Conservation (phyloP, 2,888 invertebrate species). For the Beris chalybata region DNA sequence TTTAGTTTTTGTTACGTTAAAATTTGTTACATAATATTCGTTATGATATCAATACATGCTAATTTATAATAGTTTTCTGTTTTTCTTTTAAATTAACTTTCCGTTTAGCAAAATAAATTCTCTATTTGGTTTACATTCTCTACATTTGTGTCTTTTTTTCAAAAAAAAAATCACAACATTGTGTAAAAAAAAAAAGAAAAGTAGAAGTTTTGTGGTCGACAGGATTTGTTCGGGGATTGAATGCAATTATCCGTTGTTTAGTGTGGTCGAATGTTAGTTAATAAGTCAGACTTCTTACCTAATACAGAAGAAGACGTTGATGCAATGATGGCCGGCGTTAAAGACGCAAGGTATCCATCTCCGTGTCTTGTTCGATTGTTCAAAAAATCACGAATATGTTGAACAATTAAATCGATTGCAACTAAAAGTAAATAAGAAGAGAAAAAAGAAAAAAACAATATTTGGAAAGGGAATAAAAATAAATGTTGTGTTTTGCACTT, state of each 20-base stretch:
- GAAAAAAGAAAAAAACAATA: slow-evolving; percentile 13
- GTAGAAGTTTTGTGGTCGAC: not conserved
- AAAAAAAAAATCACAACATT: slow-evolving; percentile 6
- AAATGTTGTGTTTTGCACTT: slow-evolving; percentile 8
- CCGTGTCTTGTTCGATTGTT: slow-evolving; percentile 57
- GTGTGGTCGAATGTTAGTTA: slow-evolving; percentile 37
- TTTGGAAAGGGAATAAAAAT: not conserved
- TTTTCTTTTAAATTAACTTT: not conserved
- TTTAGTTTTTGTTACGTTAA: too few relatives aligned
- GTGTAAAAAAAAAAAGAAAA: slow-evolving; percentile 9
- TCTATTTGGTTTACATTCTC: not conserved
- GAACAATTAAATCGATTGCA: slow-evolving; percentile 95
- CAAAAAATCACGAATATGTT: slow-evolving; percentile 92
- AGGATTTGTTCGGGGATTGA: not conserved
- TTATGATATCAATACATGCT: too few relatives aligned
- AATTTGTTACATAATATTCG: too few relatives aligned
- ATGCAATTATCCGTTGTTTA: slow-evolving; percentile 24
- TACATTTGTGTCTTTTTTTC: not conserved
- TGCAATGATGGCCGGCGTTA: not conserved
- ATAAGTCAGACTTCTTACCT: slow-evolving; percentile 32
- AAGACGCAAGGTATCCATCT: not conserved
- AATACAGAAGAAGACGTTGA: not conserved
- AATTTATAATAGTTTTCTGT: too few relatives aligned
- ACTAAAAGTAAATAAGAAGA: slow-evolving; percentile 64
- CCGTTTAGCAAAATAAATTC: not conserved